phyloP scores from a whole-genome alignment of 1,140 invertebrate species.

The Copidosoma floridanum region DNA sequence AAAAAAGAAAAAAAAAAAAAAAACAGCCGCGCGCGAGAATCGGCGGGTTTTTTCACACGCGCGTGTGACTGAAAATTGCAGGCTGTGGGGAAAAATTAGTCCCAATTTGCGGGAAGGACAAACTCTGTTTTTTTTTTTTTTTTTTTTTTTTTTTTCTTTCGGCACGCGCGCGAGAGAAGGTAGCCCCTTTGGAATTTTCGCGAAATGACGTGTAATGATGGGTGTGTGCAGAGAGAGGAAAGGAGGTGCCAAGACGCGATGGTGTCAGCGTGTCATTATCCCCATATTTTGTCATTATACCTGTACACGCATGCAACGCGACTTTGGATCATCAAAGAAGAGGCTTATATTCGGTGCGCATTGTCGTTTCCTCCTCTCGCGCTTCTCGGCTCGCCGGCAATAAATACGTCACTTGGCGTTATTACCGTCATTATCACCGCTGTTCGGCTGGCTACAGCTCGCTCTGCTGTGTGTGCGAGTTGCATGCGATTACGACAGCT shows the following conservation, averaged over 20 bases:
- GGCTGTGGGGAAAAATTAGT: too few relatives aligned
- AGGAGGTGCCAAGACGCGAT: not conserved
- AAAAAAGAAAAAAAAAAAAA: too few relatives aligned
- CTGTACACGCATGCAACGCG: too few relatives aligned
- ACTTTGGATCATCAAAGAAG: slow-evolving; percentile 1
- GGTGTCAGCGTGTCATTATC: slow-evolving; percentile 3
- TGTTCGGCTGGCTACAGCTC: not conserved
- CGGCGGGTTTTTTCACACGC: too few relatives aligned
- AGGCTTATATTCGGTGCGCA: not conserved
- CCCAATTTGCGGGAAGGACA: not conserved
- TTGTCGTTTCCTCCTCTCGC: not conserved
- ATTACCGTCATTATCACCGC: slow-evolving; percentile 17
- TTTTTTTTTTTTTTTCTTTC: not conserved
- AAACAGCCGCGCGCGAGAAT: too few relatives aligned
- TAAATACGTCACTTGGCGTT: slow-evolving; percentile 5
- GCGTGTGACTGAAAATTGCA: too few relatives aligned
- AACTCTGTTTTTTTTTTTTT: not conserved
- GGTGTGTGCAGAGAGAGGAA: too few relatives aligned
- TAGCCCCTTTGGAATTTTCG: not conserved
- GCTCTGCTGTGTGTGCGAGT: not conserved
- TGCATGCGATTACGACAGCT: not conserved
- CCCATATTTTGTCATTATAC: too few relatives aligned
- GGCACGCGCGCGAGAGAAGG: too few relatives aligned
- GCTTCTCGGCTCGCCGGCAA: not conserved
- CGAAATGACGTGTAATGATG: too few relatives aligned